A percentile compares a stretch with the other conserved stretches of the same genome.
These are phyloP conservation scores for Holacanthella duospinosa DNA, from an alignment of 2,888 invertebrate species.

Conservation along the genomic window DNA sequence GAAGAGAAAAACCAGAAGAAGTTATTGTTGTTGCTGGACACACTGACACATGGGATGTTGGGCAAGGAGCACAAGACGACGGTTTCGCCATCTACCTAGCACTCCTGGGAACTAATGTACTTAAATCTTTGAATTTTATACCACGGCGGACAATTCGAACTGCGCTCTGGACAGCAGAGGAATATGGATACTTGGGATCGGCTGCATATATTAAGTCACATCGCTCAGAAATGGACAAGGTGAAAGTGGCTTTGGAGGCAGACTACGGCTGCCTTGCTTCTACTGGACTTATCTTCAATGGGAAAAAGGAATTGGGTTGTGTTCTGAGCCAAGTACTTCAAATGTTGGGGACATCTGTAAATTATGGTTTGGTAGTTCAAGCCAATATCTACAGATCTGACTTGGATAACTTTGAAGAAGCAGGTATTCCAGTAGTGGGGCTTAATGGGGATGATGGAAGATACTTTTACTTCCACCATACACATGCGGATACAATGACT, in stretches of 20 bases:
- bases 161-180: constrained; percentile 51
- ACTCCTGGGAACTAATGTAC: constrained; percentile 41
- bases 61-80: constrained; percentile 49
- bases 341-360: constrained; percentile 12
- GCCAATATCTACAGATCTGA: constrained; percentile 11
- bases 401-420: constrained; percentile 36
- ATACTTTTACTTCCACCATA: too few relatives aligned
- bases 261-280: constrained; percentile 72
- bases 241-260: constrained; percentile 69
- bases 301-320: constrained; percentile 52
- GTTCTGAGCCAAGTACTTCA: constrained; percentile 53
- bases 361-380: constrained; percentile 17
- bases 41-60: constrained; percentile 42
- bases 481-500: too few relatives aligned
- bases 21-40: constrained; percentile 9
- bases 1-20: constrained; percentile 7
- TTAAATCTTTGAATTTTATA: constrained; percentile 40
- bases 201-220: constrained; percentile 51
- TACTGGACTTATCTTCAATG: constrained; percentile 55
- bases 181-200: constrained; percentile 59
- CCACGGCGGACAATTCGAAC: constrained; percentile 42
- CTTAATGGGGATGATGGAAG: constrained; percentile 53
- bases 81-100: constrained; percentile 44
- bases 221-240: constrained; percentile 49
- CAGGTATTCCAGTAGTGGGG: constrained; percentile 59